Conservation (phyloP, 2,797 vertebrate genomes). For the Macropus fuliginosus region DNA sequence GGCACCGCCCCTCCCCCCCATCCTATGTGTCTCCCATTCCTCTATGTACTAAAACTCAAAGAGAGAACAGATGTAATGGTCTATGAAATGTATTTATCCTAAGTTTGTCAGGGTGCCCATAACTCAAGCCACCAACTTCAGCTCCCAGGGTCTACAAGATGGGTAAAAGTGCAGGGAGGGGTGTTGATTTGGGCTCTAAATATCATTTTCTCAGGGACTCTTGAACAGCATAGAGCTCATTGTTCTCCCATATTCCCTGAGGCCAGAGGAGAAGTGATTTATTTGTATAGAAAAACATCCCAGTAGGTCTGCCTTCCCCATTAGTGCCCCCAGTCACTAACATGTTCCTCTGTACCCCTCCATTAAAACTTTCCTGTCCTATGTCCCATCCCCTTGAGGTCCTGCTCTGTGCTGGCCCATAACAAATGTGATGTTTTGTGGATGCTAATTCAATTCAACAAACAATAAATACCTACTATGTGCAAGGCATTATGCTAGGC, state of each 20-base stretch:
- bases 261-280: background rate
- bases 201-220: background rate
- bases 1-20: background rate
- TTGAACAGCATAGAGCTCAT: background rate
- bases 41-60: background rate
- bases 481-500: background rate
- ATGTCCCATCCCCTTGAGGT: fast-evolving
- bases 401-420: background rate
- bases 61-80: background rate
- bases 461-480: background rate
- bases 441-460: background rate
- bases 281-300: background rate
- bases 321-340: background rate
- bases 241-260: background rate
- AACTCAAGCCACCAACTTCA: background rate
- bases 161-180: background rate
- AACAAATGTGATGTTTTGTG: background rate
- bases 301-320: background rate
- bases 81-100: background rate
- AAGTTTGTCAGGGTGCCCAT: background rate
- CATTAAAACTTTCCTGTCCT: too few species aligned
- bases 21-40: background rate
- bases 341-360: background rate
- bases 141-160: background rate
- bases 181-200: background rate